phyloP scores from a whole-genome alignment of 2,797 vertebrate species.

The Hapalemur alaotrensis region DNA sequence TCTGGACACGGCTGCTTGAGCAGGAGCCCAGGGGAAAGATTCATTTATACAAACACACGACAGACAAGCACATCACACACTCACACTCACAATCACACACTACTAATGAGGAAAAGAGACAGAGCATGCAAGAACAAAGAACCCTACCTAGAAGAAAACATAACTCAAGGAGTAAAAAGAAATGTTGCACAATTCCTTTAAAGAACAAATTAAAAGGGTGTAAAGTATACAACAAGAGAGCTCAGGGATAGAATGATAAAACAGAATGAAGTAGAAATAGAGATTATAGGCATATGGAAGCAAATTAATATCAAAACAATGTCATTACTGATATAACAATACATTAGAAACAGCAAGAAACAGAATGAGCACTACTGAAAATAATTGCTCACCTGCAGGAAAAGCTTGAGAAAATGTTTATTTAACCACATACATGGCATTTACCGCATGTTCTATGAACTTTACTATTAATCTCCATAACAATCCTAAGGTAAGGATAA shows the following conservation, averaged over 20 bases:
- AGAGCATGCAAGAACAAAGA: background rate
- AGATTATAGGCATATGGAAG: background rate
- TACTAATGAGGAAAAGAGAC: background rate
- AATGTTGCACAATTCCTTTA: background rate
- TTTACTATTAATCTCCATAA: background rate
- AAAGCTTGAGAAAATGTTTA: background rate
- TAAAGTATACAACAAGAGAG: background rate
- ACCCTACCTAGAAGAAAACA: background rate
- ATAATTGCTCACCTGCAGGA: background rate
- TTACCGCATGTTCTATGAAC: background rate
- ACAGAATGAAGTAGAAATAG: background rate
- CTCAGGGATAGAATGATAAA: background rate
- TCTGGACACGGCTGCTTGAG: too few relatives aligned
- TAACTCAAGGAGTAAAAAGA: background rate
- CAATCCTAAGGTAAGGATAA: background rate
- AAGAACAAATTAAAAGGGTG: background rate
- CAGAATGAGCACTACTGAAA: background rate
- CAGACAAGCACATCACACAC: background rate
- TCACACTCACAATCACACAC: background rate
- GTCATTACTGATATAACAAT: background rate
- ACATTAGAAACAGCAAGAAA: conserved; percentile 4
- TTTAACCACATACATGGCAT: background rate
- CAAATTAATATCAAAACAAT: background rate
- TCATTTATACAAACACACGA: background rate
- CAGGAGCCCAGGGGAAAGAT: background rate